Evolutionary conservation across 2,797 vertebrate genomes (phyloP), one percentile per base, ranked within the genome.

Genomic region (Cygnus olor): DNA sequence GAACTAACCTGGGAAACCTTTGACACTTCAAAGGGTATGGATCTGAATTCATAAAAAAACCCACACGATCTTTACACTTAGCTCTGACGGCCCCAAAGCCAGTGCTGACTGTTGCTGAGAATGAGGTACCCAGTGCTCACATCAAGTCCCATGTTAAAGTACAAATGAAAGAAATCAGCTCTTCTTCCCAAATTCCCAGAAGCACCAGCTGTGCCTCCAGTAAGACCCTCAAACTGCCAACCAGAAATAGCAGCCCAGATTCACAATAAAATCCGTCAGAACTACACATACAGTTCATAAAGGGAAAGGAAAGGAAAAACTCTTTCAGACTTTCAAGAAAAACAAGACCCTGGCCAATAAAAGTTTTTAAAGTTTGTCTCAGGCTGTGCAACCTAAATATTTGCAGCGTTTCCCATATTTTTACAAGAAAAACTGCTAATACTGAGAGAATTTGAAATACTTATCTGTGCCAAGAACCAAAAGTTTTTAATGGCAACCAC

Each of bases 141-240:
- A 80, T 32, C 44, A 17, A 84, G 71, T 54, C 56, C 70, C 61
- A 36, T 9, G 20, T 25, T 40, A 13, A 72, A 60, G 36, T 20
- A 90, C 53, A 81, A 84, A 80, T 36, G 64, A 83, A 90, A 94
- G 82, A 42, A 44, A 61, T 27, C 42, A 36, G 14, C 40, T 80
- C 57, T 47, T 49, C 61, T 89, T 47, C 61, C 24, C 84, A 85
- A 68, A 85, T 60, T 88, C 85, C 80, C 82, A 66, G 53, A 64
- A 86, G 87, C 36, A 85, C 38, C 70, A 65, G 66, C 36, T 64
- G 27, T 74, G 72, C n/a, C 85, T 88, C 32, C 15, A 66, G 19
- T 61, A 86, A 89, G 89, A 94, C 89, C 89, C 87, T 93, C 76
- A 89, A 87, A 74, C 49, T 28, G 22, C 40, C 54, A 78, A n/a